Evolutionary conservation across 1,140 invertebrate species (phyloP), one percentile per base, ranked within the genome.

Genomic region (Spodoptera litura): DNA sequence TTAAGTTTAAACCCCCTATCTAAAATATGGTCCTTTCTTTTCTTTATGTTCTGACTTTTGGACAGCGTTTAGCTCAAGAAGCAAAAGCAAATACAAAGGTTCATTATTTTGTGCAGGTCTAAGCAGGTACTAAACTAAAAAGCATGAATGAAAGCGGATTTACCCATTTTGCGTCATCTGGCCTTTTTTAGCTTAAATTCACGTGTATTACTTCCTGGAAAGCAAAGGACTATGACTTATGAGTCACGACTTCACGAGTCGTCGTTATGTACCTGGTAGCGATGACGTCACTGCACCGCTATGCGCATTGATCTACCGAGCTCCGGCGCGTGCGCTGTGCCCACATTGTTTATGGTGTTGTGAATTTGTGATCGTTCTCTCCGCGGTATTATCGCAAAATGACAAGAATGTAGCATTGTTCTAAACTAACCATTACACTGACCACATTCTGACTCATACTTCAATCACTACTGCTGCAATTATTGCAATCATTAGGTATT

Each of bases 251-350:
- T n/a, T n/a, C n/a, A n/a, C n/a, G n/a, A n/a, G n/a, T n/a, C n/a
- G 73, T 56, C 27, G 51, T 51, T 9, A 1, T 44, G 9, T 62
- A 66, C 74, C 71, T 70, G 59, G 59, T 73, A 44, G 71, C 25
- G 56, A 82, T 88, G 87, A 88, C 87, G 87, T 88, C 87, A 88
- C 72, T 51, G 59, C 44, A 56, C 78, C 75, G 86, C 82, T 83
- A 85, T 86, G 85, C 84, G 83, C 80, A 77, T 27, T 78, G 25
- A 55, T 44, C 12, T 51, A 73, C 78, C 53, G 31, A 72, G 15
- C 68, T 13, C 11, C 31, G n/a, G 53, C 27, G 70, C 31, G 51
- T 13, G 13, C 58, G 20, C 25, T 15, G 25, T 75, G 27, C 55
- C 55, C 27, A 25, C 55, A 20, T 72, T 76, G 61, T 76, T 77